These are phyloP conservation scores for Drosophila willistoni DNA, from an alignment of 1,140 invertebrate genomes.

Conservation along the genomic window DNA sequence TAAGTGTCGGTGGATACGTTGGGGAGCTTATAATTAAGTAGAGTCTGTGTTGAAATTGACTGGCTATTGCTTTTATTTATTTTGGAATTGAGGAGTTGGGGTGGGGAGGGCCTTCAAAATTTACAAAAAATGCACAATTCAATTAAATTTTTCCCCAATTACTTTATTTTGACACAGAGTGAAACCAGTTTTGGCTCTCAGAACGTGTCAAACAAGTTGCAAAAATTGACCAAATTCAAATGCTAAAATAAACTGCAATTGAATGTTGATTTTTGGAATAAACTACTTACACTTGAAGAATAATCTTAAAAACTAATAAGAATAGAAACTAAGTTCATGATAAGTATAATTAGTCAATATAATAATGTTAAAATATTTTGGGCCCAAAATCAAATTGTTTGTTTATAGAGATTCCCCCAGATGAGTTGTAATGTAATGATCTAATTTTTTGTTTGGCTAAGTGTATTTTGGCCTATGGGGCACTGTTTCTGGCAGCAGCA, in stretches of 20 bases:
- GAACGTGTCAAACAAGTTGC: slow-evolving; percentile 55
- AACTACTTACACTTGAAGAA: slow-evolving; percentile 2
- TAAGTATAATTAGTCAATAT: no score
- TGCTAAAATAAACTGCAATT: slow-evolving; percentile 45
- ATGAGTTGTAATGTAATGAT: no score
- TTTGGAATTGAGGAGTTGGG: not conserved
- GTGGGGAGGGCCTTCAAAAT: not conserved
- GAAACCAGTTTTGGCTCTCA: slow-evolving; percentile 11
- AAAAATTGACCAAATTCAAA: slow-evolving; percentile 54
- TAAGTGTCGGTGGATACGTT: slow-evolving; percentile 32
- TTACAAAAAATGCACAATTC: slow-evolving; percentile 1
- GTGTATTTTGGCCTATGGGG: slow-evolving; percentile 7
- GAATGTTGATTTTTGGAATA: slow-evolving; percentile 5
- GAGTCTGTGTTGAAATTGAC: slow-evolving; percentile 49
- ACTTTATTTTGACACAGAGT: slow-evolving; percentile 24
- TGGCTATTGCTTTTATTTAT: not conserved
- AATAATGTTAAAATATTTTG: no score
- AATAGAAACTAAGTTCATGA: no score
- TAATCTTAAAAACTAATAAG: no score
- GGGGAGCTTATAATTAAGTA: slow-evolving; percentile 52
- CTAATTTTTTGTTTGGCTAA: not conserved
- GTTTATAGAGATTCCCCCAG: no score
- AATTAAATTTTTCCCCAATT: slow-evolving; percentile 21
- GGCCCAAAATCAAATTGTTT: no score
- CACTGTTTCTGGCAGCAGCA: slow-evolving; percentile 17